Conservation (phyloP, 2,888 invertebrate species). For the Caenorhabditis virilis region DNA sequence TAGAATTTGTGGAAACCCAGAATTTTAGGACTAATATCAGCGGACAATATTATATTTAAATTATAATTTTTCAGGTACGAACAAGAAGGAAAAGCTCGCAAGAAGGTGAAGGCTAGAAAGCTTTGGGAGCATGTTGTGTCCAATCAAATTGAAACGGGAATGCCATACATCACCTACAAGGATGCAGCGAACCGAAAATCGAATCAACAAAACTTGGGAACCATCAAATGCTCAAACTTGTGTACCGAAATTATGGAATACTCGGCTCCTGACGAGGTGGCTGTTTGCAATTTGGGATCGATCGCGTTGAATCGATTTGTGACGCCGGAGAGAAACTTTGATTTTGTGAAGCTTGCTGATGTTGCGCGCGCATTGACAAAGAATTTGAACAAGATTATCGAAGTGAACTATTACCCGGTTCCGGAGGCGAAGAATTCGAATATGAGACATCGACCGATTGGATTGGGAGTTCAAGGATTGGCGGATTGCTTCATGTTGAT, state of each 20-base stretch:
- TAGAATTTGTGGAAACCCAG: too few relatives aligned
- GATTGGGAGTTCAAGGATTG: constrained; percentile 93
- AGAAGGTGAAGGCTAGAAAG: constrained; percentile 78
- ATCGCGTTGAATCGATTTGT: constrained; percentile 95
- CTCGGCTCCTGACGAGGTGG: constrained; percentile 74
- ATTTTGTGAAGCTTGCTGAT: constrained; percentile 84
- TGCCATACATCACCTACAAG: constrained; percentile 81
- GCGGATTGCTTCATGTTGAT: constrained; percentile 94
- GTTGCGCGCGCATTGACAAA: constrained; percentile 77
- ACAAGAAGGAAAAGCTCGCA: constrained; percentile 67
- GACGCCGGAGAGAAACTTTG: constrained; percentile 77
- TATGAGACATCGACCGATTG: constrained; percentile 77
- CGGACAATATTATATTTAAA: too few relatives aligned
- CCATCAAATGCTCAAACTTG: constrained; percentile 94
- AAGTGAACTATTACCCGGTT: constrained; percentile 92
- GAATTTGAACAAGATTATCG: constrained; percentile 95
- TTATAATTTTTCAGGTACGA: too few relatives aligned
- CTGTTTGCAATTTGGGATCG: constrained; percentile 96
- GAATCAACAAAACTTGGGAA: constrained; percentile 96
- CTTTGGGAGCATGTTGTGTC: constrained; percentile 92
- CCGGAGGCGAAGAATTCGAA: constrained; percentile 82
- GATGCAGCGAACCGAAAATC: constrained; percentile 95
- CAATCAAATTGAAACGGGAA: constrained; percentile 86
- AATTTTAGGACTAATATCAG: too few relatives aligned
- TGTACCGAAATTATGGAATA: constrained; percentile 98